phyloP scores from a whole-genome alignment of 2,888 invertebrate genomes.

The Graphium colonna region DNA sequence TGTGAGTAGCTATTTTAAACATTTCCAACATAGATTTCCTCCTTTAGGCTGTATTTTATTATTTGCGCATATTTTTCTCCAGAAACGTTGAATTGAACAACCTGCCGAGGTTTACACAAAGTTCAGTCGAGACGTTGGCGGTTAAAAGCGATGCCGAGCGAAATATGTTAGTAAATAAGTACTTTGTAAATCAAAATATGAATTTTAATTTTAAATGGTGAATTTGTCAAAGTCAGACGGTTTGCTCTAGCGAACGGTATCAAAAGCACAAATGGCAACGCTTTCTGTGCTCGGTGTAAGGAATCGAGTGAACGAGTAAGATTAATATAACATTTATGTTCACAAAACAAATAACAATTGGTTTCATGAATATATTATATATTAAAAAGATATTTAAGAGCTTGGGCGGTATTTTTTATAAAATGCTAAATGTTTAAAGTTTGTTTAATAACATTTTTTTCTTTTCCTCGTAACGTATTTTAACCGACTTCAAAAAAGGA shows the following conservation, averaged over 20 bases:
- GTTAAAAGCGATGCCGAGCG: conserved; percentile 24
- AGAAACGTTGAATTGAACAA: conserved; percentile 24
- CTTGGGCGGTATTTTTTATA: too few species aligned
- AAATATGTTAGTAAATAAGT: conserved; percentile 25
- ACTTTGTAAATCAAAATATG: conserved; percentile 25
- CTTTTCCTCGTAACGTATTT: too few species aligned
- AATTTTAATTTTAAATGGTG: conserved; percentile 24
- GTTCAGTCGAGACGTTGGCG: conserved; percentile 22
- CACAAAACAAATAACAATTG: too few species aligned
- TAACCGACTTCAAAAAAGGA: too few species aligned
- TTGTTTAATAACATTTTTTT: too few species aligned
- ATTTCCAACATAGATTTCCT: conserved; percentile 12
- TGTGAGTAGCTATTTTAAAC: conserved; percentile 5
- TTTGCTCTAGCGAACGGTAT: conserved; percentile 19
- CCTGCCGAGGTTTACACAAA: conserved; percentile 24
- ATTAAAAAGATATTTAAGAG: too few species aligned
- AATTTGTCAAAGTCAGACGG: conserved; percentile 22
- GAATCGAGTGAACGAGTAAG: conserved; percentile 3
- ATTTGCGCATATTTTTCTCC: conserved; percentile 19
- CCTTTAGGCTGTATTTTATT: conserved; percentile 21
- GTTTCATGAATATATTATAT: too few species aligned
- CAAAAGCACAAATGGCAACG: conserved; percentile 16
- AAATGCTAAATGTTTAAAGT: too few species aligned
- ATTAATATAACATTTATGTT: too few species aligned
- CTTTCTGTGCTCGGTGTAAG: conserved; percentile 8